Evolutionary conservation across 2,888 invertebrate species (phyloP).

Genomic region (Pasiphila rectangulata): DNA sequence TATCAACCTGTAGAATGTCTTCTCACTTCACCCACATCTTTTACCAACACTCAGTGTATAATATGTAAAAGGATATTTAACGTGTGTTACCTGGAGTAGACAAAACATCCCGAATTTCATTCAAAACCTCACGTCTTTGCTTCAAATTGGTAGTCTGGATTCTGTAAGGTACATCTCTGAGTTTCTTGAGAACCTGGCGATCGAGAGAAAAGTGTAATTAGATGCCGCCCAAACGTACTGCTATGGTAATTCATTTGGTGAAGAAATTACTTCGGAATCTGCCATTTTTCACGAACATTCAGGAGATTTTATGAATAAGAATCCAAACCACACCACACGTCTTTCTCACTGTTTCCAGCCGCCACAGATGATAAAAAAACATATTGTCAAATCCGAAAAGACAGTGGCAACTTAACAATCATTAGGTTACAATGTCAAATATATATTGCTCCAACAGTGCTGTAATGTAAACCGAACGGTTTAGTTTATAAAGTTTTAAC

Average conservation of each 20-base stretch:
- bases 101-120: slow-evolving; percentile 85
- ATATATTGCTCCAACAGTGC: too few relatives aligned
- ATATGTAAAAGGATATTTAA: background rate
- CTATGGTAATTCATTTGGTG: slow-evolving; percentile 6
- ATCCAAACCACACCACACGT: slow-evolving; percentile 22
- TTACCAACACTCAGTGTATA: background rate
- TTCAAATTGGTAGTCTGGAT: slow-evolving; percentile 87
- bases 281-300: slow-evolving; percentile 81
- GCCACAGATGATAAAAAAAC: slow-evolving; percentile 6
- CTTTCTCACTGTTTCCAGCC: slow-evolving; percentile 11
- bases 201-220: slow-evolving; percentile 29
- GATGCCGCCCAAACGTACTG: slow-evolving; percentile 14
- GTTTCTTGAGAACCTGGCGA: slow-evolving; percentile 82
- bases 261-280: slow-evolving; percentile 82
- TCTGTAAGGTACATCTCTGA: slow-evolving; percentile 87
- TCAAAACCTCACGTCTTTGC: slow-evolving; percentile 84
- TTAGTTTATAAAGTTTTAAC: too few relatives aligned
- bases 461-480: too few relatives aligned
- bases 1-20: slow-evolving; percentile 27
- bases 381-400: too few relatives aligned
- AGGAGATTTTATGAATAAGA: slow-evolving; percentile 34
- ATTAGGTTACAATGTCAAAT: too few relatives aligned
- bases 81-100: slow-evolving; percentile 83
- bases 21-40: slow-evolving; percentile 6
- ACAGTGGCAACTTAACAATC: too few relatives aligned